phyloP scores from a whole-genome alignment of 2,888 invertebrate species.

The Drosophila affinis region DNA sequence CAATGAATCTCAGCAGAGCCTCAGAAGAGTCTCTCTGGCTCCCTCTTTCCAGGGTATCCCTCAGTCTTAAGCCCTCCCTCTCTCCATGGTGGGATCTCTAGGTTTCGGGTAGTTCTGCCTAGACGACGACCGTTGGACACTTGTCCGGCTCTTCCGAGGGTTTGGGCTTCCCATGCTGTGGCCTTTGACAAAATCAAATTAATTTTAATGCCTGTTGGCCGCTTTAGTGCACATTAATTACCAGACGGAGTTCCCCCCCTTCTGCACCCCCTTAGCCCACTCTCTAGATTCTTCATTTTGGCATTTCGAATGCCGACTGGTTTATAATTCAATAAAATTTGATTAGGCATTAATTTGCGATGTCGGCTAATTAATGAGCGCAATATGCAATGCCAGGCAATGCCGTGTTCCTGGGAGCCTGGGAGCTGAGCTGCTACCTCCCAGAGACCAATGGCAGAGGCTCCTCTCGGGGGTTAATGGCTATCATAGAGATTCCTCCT shows the following conservation, averaged over 20 bases:
- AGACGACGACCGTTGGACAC: background rate
- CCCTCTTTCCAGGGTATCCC: background rate
- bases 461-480: background rate
- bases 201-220: conserved; percentile 48
- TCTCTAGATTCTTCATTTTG: conserved; percentile 14
- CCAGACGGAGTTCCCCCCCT: conserved; percentile 3
- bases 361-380: conserved; percentile 75
- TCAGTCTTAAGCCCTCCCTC: background rate
- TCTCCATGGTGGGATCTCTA: background rate
- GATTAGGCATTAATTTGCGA: conserved; percentile 76
- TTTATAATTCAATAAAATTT: conserved; percentile 80
- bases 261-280: too few species aligned
- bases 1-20: too few species aligned
- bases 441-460: too few species aligned
- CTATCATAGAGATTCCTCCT: background rate
- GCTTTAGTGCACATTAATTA: conserved; percentile 47
- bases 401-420: conserved; percentile 4
- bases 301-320: conserved; percentile 64
- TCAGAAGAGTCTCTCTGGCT: too few species aligned
- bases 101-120: background rate
- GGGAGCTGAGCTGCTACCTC: background rate
- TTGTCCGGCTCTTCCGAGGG: background rate
- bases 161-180: conserved; percentile 41
- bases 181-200: conserved; percentile 54
- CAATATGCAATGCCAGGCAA: conserved; percentile 35